Conservation (phyloP, 2,888 invertebrate genomes). For the Philhelius pedissequus region DNA sequence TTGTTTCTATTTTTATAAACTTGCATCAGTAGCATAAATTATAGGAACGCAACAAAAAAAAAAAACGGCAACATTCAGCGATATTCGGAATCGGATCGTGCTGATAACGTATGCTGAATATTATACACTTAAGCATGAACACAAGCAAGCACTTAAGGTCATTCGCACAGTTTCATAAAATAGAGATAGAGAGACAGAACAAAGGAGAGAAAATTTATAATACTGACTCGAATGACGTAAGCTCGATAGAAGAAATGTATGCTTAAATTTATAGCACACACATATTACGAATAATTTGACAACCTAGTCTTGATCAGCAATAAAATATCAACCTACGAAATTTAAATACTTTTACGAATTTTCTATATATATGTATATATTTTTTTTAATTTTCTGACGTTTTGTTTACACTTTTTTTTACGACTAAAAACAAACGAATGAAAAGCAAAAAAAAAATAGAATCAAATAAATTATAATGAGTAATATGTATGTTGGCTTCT, state of each 20-base stretch:
- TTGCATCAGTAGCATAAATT: not conserved
- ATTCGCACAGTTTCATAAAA: not conserved
- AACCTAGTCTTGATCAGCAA: not conserved
- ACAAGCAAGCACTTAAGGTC: not conserved
- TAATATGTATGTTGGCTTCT: not conserved
- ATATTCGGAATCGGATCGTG: not conserved
- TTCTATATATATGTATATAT: too few relatives aligned
- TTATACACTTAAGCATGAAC: not conserved
- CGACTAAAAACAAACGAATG: not conserved
- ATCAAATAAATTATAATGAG: not conserved
- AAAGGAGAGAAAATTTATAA: not conserved
- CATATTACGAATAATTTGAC: not conserved
- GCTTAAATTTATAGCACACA: not conserved
- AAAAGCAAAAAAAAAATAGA: not conserved
- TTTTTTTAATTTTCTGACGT: not conserved
- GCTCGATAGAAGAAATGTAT: not conserved
- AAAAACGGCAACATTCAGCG: not conserved
- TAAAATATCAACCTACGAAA: not conserved
- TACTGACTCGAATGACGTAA: not conserved
- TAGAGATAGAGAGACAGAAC: not conserved
- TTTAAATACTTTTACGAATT: not conserved
- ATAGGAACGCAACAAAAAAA: too few relatives aligned
- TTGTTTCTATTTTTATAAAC: not conserved
- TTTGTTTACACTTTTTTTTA: conserved; percentile 8
- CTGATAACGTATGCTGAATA: not conserved